phyloP scores from a whole-genome alignment of 1,140 invertebrate genomes.

The Adoxophyes honmai region DNA sequence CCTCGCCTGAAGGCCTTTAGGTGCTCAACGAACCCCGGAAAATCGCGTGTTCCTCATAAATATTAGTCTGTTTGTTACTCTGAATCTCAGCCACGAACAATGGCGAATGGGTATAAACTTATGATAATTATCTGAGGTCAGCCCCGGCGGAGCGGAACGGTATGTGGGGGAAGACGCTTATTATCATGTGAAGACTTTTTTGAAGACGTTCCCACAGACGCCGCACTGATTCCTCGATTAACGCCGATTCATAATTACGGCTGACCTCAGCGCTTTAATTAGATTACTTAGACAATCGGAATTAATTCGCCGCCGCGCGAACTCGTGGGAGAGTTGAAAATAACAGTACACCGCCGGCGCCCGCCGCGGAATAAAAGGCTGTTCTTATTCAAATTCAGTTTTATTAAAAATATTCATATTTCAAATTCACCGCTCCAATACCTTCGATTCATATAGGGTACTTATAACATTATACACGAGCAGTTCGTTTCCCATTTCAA shows the following conservation, averaged over 20 bases:
- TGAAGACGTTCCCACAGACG: conserved; percentile 70
- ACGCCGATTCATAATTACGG: conserved; percentile 70
- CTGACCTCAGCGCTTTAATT: conserved; percentile 48
- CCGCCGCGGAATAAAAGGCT: too few species aligned
- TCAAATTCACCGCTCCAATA: conserved; percentile 48
- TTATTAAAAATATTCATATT: conserved; percentile 73
- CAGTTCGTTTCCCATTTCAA: conserved; percentile 43
- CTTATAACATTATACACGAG: conserved; percentile 28
- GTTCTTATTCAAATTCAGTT: conserved; percentile 53
- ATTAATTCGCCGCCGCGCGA: conserved; percentile 20
- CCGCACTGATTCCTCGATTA: conserved; percentile 65
- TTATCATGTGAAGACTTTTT: conserved; percentile 72
- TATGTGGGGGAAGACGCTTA: conserved; percentile 58
- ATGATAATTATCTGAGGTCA: conserved; percentile 71
- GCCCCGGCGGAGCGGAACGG: conserved; percentile 59
- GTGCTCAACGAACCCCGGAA: conserved; percentile 7
- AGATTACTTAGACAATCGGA: conserved; percentile 41
- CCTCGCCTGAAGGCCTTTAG: neutral
- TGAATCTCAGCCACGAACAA: conserved; percentile 66
- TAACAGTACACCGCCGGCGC: too few species aligned
- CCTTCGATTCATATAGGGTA: conserved; percentile 1
- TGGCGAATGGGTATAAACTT: conserved; percentile 65
- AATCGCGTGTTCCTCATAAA: conserved; percentile 29
- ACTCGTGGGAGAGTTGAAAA: neutral
- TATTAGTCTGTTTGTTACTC: conserved; percentile 38